These are phyloP conservation scores for Rhizomys pruinosus DNA, from an alignment of 2,113 vertebrate species.

Conservation along the genomic window DNA sequence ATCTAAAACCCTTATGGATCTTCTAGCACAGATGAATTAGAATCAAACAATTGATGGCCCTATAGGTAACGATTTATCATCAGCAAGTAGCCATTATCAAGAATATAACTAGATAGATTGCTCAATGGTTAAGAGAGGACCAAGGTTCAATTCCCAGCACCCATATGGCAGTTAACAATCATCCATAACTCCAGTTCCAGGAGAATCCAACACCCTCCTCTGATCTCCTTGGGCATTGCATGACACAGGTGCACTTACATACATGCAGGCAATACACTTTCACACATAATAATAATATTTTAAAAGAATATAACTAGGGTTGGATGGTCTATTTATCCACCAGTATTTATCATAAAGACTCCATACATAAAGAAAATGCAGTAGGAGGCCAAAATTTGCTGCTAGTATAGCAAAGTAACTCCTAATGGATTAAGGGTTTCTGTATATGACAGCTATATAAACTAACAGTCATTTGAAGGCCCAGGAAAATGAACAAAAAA, in stretches of 20 bases:
- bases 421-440: not conserved
- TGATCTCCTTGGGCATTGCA: too few species aligned
- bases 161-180: too few species aligned
- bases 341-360: not conserved
- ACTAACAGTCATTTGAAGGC: conserved; percentile 3
- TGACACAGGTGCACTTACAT: too few species aligned
- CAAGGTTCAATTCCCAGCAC: too few species aligned
- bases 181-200: too few species aligned
- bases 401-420: not conserved
- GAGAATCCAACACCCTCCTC: too few species aligned
- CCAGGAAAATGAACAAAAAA: conserved; percentile 33
- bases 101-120: too few species aligned
- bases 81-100: not conserved
- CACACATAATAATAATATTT: too few species aligned
- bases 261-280: too few species aligned
- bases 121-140: too few species aligned
- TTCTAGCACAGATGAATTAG: conserved; percentile 29
- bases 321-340: not conserved
- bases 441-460: not conserved
- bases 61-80: not conserved
- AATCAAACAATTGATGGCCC: not conserved
- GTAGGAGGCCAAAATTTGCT: not conserved
- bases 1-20: not conserved
- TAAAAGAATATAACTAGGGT: not conserved
- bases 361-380: conserved; percentile 5